Conservation (phyloP, 2,888 invertebrate genomes). For the Calliscelio sp. region DNA sequence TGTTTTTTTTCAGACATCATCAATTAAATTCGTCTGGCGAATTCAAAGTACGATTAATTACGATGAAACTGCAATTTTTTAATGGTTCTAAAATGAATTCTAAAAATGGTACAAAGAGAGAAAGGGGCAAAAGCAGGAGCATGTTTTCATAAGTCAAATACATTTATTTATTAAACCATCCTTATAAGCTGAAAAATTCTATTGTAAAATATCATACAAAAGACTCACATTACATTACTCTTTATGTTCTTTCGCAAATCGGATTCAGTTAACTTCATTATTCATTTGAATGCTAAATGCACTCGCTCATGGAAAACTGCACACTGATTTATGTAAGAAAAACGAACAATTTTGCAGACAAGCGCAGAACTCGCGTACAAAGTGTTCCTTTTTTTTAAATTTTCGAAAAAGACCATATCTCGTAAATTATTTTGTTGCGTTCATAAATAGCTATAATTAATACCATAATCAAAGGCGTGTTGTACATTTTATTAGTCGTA, state of each 20-base stretch:
- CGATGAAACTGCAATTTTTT: too few relatives aligned
- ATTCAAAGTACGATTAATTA: not conserved
- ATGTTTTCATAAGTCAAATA: too few relatives aligned
- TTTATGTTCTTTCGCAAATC: constrained; percentile 29
- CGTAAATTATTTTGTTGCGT: constrained; percentile 31
- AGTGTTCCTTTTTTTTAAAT: not conserved
- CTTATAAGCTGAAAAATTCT: not conserved
- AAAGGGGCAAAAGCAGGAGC: too few relatives aligned
- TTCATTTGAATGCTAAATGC: constrained; percentile 42
- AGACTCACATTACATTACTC: constrained; percentile 5
- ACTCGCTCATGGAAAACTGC: constrained; percentile 40
- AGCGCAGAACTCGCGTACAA: not conserved
- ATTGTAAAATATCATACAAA: not conserved
- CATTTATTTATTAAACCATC: too few relatives aligned
- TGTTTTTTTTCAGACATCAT: too few relatives aligned
- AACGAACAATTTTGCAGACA: constrained; percentile 44
- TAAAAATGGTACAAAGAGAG: too few relatives aligned
- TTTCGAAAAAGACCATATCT: not conserved
- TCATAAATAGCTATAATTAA: constrained; percentile 39
- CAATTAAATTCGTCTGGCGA: not conserved
- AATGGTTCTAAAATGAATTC: too few relatives aligned
- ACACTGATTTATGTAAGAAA: constrained; percentile 42
- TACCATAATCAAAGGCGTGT: constrained; percentile 44
- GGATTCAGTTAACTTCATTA: constrained; percentile 39
- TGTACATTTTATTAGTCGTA: constrained; percentile 40